Base-by-base conservation (phyloP, 2,797 vertebrate species). In the Malacoraja senta region DNA sequence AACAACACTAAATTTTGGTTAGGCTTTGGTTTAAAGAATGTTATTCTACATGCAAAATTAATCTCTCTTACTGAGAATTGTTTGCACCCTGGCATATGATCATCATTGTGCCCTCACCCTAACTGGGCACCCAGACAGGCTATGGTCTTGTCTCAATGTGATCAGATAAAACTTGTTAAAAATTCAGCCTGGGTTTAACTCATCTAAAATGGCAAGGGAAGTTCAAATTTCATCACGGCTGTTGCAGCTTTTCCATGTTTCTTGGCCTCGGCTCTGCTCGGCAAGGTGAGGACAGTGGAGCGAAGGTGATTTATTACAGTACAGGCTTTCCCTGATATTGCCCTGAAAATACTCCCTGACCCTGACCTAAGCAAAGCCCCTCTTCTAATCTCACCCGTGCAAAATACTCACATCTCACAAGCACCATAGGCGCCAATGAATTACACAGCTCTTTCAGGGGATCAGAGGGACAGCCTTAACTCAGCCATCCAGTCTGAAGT, bases 361-460 rank as follows among this genome's bases (percentile, higher is more conserved):
- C 90, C 68, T 91, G 44, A 92, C 71, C 90, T 92, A 29, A 44
- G 90, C 24, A 92, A 92, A 92, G 38, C 90, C 35, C 13, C 72
- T 76, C 12, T 58, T 3, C 90, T 58, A 76, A 92, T 92, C 90
- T 92, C 90, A 74, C 71, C 53, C 68, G 35, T 76, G 71, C 71
- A 92, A 92, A 92, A 74, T 29, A 26, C 13, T 76, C 90, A 76
- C 44, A 92, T 92, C 90, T 92, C 71, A n/a, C 90, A 92, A 53
- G 38, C 71, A 29, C 24, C 38, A 53, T 29, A 58, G 71, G 71
- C 38, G 38, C 38, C 26, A 91, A 71, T 91, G 90, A 91, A 38
- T 76, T 74, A 74, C 24, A 10, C 90, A 92, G 71, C 21, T 29
- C 90, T 76, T 91, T 91, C 72, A 92, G 38, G 72, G 35, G 44